Evolutionary conservation across 1,140 invertebrate genomes (phyloP), one percentile per base, ranked within the genome.

Genomic region (Paraescarpia echinospica): DNA sequence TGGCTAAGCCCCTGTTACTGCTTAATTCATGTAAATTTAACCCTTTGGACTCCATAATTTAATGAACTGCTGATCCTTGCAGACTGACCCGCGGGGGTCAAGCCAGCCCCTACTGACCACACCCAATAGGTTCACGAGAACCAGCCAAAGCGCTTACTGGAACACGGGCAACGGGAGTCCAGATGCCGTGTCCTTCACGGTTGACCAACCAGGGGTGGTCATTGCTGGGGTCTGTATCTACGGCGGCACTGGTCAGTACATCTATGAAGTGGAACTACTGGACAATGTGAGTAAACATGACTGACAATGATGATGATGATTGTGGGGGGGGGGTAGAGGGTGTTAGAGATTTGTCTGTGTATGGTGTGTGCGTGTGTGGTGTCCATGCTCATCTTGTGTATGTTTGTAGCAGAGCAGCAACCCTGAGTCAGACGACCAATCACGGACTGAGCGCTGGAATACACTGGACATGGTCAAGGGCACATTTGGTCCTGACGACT

Each of bases 91-190:
- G 14, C 94, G 94, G 33, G 94, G 94, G 27, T 94, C 94, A 18
- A 94, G 95, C 1, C 94, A 95, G 8, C 95, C 95, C 6, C 96
- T 99, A 93, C 97, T 98, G 90, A 97, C 97, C 88, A 99, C 98
- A 2, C 98, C 98, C 0, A 98, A 98, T 35, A 97, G 99, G 33
- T 99, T 99, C 95, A 98, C 98, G 12, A 97, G 98, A 92, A 98
- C 98, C 18, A 99, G 98, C 95, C 97, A 98, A 94, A 98, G 97
- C 77, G 97, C 98, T 88, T 98, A 98, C 1, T 99, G 99, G 99
- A 99, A 99, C 95, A 99, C 98, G 1, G 98, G 98, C 4, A 99
- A 98, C 96, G 99, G 99, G 51, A 98, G 98, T 34, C 98, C 99
- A 0, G 99, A 99, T 96, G 99, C 99, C 6, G 98, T 99, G 94